Evolutionary conservation across 2,888 invertebrate genomes (phyloP).

Genomic region (Melipona bicolor): DNA sequence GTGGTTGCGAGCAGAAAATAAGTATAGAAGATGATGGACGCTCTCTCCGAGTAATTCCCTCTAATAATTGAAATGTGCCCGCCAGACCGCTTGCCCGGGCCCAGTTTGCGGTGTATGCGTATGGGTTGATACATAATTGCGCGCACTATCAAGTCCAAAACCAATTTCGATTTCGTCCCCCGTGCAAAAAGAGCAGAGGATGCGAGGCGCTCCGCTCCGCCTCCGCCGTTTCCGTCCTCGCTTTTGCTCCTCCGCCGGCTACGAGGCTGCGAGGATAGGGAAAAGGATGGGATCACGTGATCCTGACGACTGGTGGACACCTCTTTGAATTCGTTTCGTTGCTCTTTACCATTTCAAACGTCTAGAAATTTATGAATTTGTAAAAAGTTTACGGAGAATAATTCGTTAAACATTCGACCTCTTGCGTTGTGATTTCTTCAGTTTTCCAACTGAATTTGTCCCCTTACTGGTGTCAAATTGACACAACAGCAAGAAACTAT

Average conservation of each 20-base stretch:
- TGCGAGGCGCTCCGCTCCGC: neutral
- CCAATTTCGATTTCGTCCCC: slow-evolving; percentile 70
- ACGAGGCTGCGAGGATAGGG: neutral
- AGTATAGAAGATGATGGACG: slow-evolving; percentile 84
- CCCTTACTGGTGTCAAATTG: no score
- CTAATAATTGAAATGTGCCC: slow-evolving; percentile 84
- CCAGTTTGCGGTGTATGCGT: slow-evolving; percentile 72
- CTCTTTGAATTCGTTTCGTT: neutral
- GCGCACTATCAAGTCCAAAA: slow-evolving; percentile 68
- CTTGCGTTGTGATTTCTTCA: no score
- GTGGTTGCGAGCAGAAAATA: slow-evolving; percentile 82
- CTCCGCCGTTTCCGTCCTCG: slow-evolving; percentile 8
- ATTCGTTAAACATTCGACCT: no score
- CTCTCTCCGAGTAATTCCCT: slow-evolving; percentile 83
- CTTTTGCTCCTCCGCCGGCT: neutral
- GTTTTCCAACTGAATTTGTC: no score
- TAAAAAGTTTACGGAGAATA: no score
- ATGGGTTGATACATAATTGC: slow-evolving; percentile 71
- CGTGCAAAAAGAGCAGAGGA: slow-evolving; percentile 43
- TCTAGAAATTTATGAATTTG: no score
- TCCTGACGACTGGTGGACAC: neutral
- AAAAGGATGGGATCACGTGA: neutral
- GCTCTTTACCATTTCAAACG: no score
- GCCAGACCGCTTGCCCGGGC: slow-evolving; percentile 74
- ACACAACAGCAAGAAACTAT: no score